These are phyloP conservation scores for Eupithecia tripunctaria DNA, from an alignment of 2,888 invertebrate genomes.

Conservation along the genomic window DNA sequence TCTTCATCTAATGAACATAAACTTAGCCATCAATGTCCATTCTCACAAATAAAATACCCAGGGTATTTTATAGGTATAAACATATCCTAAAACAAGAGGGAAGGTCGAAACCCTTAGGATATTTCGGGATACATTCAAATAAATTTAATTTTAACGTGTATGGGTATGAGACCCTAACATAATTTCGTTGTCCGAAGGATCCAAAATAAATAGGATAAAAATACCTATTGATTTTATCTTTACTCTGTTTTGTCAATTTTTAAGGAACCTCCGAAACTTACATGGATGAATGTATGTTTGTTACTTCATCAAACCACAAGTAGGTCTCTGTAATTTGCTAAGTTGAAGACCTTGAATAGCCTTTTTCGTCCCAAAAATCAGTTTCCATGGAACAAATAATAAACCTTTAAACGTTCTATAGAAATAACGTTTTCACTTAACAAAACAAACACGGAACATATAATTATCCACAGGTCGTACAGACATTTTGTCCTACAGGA, in stretches of 20 bases:
- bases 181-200: neutral
- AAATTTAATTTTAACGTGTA: slow-evolving; percentile 8
- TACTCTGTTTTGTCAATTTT: neutral
- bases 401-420: no score
- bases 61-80: slow-evolving; percentile 2
- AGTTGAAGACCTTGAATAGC: no score
- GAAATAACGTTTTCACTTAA: no score
- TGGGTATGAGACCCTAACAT: neutral
- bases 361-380: no score
- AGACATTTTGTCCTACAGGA: no score
- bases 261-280: neutral
- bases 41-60: neutral
- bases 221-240: neutral
- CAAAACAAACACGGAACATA: no score
- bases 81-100: neutral
- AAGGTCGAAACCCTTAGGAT: neutral
- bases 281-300: neutral
- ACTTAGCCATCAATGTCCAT: neutral
- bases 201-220: neutral
- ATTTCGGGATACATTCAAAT: slow-evolving; percentile 11
- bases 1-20: neutral
- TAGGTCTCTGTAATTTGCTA: no score
- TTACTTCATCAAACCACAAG: no score
- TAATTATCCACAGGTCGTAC: no score
- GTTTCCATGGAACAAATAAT: no score